Conservation (phyloP, 2,113 vertebrate genomes). For the Nansenia antarctica region DNA sequence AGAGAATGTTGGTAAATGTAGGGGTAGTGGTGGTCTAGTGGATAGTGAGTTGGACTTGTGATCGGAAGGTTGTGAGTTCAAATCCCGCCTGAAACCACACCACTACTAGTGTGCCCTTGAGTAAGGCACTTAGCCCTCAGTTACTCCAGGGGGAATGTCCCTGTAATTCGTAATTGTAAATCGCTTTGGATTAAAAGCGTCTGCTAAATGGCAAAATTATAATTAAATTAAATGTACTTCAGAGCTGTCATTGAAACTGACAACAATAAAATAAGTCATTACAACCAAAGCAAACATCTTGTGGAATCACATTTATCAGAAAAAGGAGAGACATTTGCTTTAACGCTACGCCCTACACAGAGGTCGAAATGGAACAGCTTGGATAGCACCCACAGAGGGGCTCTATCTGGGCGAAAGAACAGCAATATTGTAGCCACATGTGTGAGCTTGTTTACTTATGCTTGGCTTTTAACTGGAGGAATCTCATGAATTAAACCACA, state of each 20-base stretch:
- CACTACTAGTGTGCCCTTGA: too few species aligned
- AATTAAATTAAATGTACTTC: too few species aligned
- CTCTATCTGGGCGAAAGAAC: conserved; percentile 44
- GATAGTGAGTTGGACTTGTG: too few species aligned
- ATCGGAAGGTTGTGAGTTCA: too few species aligned
- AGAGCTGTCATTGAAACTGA: conserved; percentile 1
- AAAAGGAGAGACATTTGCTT: neutral
- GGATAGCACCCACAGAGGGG: conserved; percentile 35
- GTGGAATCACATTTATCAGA: neutral
- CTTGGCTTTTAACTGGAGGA: conserved; percentile 66
- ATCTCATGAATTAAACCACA: conserved; percentile 67
- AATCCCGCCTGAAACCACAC: too few species aligned
- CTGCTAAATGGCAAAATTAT: too few species aligned
- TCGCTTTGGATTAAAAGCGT: too few species aligned
- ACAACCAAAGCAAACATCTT: conserved; percentile 5
- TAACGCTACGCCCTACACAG: neutral
- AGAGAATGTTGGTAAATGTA: neutral
- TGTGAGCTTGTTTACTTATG: conserved; percentile 67
- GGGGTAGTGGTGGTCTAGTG: too few species aligned
- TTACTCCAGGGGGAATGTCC: too few species aligned
- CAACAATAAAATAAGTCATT: neutral
- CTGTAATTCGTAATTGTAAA: too few species aligned
- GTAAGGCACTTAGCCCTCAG: too few species aligned
- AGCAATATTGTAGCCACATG: conserved; percentile 69
- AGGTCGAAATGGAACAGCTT: conserved; percentile 17